Base-by-base conservation (phyloP, 1,140 invertebrate genomes). In the Tribolium madens region DNA sequence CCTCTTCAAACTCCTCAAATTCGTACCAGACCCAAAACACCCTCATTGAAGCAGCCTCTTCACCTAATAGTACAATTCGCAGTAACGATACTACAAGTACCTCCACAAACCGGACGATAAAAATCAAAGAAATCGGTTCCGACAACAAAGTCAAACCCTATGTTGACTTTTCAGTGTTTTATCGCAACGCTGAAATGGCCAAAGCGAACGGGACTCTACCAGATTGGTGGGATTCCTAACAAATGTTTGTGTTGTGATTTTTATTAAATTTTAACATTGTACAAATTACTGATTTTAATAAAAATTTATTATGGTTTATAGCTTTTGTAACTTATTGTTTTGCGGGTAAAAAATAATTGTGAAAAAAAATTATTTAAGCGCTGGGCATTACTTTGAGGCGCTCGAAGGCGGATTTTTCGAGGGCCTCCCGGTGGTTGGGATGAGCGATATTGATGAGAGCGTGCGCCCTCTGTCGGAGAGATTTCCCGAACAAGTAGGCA, bases 321-420 rank as follows among this genome's bases (percentile, higher is more conserved):
- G 26, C 50, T 48, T 47, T 21, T 26, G 18, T 31, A 14, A 71
- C 1, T 72, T 72, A 50, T 72, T 48, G 21, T 33, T 13, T 31
- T 64, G 9, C 13, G 15, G 48, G 26, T 64, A 64, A 13, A 64
- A 71, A 71, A 71, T 47, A 42, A 69, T 47, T 9, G 57, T 71
- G 9, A 17, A 71, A 47, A 71, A 18, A 17, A 47, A 14, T 36
- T 12, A 1, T 46, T 47, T 53, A 73, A 57, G 71, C 21, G 14
- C 48, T 53, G 0, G 96, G 97, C 94, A 96, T 97, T 69, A 90
- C 90, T 86, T 97, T 95, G 0, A 98, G 89, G 71, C 96, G 89
- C 82, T 97, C 94, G 84, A 93, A 98, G 3, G 96, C 94, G 1
- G 92, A 92, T 85, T 96, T 97, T 85, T 98, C 97, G 4, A 98